Evolutionary conservation across 2,888 invertebrate species (phyloP), one percentile per base, ranked within the genome.

Genomic region (Malthinus flaveolus): DNA sequence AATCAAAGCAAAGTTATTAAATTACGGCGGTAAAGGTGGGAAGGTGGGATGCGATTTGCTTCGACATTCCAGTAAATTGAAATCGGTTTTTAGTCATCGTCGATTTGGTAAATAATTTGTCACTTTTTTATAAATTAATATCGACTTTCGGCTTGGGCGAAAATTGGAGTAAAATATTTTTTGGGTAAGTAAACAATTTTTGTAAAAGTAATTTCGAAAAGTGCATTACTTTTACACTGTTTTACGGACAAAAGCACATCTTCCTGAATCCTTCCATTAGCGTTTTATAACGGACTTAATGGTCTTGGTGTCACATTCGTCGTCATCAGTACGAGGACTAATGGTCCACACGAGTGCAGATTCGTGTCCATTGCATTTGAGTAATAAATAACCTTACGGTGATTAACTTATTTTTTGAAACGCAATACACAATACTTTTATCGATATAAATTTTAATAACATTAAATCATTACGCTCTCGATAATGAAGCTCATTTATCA

Each of bases 281-380:
- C 51, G 56, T 53, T 51, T 49, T 56, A 56, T 55, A 59, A 59
- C 55, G 48, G 37, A 61, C 56, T 61, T 56, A 61, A 61, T 61
- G 52, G 53, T 56, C 36, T 32, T 46, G 49, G 39, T 61, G 60
- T 61, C 60, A 61, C 60, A 61, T 61, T 50, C 56, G 56, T 61
- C 56, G 56, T 61, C 60, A 61, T 61, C 60, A 61, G 55, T 42
- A 48, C 46, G 52, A 52, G 45, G 52, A 56, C 56, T 61, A 61
- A 61, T 61, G 60, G 60, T 61, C 49, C 56, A 47, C 52, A 46
- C 60, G 60, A 61, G 60, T 61, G 60, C 60, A 61, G 60, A 56
- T 51, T 53, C 60, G 52, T 61, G 60, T 61, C 60, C 60, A 56
- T 33, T 56, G 52, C 56, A 61, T 56, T 61, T 61, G 42, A 36